Percentiles rank a stretch among this genome's conserved stretches.
Evolutionary conservation across 2,888 invertebrate species (phyloP).

Genomic region (Sialis lutaria): DNA sequence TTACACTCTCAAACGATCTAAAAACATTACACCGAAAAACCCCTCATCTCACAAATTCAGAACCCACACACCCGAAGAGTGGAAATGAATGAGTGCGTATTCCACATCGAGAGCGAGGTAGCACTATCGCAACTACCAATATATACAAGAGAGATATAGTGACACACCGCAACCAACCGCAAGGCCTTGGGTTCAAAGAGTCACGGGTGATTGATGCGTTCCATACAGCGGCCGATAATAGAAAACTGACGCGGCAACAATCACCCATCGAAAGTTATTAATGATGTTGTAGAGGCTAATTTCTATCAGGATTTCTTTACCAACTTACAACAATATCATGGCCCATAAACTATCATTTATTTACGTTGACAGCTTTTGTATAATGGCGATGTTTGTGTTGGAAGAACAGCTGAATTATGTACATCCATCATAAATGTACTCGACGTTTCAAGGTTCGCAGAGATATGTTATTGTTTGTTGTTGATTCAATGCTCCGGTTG

Average conservation of each 20-base stretch:
- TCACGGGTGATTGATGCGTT: not conserved
- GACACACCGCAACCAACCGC: not conserved
- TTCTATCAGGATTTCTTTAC: conserved; percentile 15
- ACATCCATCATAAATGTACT: not conserved
- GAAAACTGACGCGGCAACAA: conserved; percentile 27
- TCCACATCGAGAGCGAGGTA: too few species aligned
- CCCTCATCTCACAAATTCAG: too few species aligned
- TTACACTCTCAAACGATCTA: too few species aligned
- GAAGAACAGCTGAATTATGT: not conserved
- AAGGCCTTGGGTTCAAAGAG: not conserved
- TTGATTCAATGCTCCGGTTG: too few species aligned
- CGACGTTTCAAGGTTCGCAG: not conserved
- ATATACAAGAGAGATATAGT: not conserved
- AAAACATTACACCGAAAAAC: too few species aligned
- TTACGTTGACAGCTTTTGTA: conserved; percentile 2
- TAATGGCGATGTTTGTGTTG: not conserved
- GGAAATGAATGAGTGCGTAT: too few species aligned
- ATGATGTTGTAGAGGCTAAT: conserved; percentile 22
- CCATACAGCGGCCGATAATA: conserved; percentile 18
- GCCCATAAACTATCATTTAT: conserved; percentile 3
- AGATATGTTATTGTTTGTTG: too few species aligned
- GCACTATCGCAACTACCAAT: too few species aligned
- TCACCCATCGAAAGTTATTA: conserved; percentile 27
- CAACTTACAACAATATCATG: not conserved
- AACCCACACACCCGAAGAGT: too few species aligned